Base-by-base conservation (phyloP, 1,140 invertebrate species). In the Ostrea edulis region DNA sequence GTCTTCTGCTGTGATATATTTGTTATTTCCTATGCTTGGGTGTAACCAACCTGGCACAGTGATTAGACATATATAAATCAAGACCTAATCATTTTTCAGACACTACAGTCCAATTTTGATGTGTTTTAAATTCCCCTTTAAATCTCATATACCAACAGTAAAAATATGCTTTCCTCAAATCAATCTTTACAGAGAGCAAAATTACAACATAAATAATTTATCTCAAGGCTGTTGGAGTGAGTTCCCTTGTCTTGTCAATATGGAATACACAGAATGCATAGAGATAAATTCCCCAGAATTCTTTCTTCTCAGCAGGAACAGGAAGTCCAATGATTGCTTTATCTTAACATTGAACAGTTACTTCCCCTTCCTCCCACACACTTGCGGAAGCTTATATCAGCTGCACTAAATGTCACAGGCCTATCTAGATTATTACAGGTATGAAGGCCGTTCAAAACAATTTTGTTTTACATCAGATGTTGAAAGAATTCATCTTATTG, bases 301-400 rank as follows among this genome's bases (percentile, higher is more conserved):
- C 68, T 17, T 25, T 14, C 8, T 35, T 77, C 68, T 77, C 68
- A 77, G 68, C 25, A 77, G 68, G 68, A 77, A 77, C 68, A 77
- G 68, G 68, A 77, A 77, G 68, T 77, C 29, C 29, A 4, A 77
- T 29, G 68, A 77, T 35, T 29, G 25, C 2, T 14, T 77, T 29
- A 77, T 77, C 22, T 77, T 35, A 77, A 12, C 9, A 12, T 14
- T 77, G 22, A 62, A 77, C 68, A 77, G 9, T 77, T 17, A 77
- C 68, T 77, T 14, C 68, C 29, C 68, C 68, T 29, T 77, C 22
- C 68, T 62, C 68, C 68, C 14, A 29, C 68, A 77, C 11, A 29
- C 8, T 4, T 29, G 12, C 7, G 29, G 29, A 77, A 29, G 29
- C 29, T 29, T 2, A 14, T 77, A 77, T 77, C 68, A 77, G 17